Evolutionary conservation across 2,888 invertebrate genomes (phyloP).

Genomic region (Sturmia bella): DNA sequence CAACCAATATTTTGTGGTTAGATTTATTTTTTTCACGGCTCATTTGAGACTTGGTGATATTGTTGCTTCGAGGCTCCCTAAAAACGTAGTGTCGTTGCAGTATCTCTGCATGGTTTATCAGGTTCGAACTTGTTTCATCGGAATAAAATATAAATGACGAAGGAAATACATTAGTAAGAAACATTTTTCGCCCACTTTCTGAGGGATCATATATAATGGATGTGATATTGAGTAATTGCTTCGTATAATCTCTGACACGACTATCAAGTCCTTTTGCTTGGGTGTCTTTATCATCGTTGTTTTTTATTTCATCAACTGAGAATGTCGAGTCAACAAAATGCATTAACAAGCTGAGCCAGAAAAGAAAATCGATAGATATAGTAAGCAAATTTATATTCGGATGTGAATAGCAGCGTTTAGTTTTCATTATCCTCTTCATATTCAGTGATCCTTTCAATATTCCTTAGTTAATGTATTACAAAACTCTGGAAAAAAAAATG

Average conservation of each 20-base stretch:
- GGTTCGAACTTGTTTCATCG: conserved; percentile 55
- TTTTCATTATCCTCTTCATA: not conserved
- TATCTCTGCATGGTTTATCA: conserved; percentile 73
- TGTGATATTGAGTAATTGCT: conserved; percentile 34
- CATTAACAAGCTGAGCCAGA: not conserved
- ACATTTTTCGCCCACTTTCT: not conserved
- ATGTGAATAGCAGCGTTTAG: not conserved
- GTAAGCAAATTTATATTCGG: not conserved
- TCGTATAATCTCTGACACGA: conserved; percentile 22
- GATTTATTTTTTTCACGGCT: not conserved
- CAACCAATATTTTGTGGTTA: not conserved
- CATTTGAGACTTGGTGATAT: not conserved
- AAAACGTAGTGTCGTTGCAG: conserved; percentile 70
- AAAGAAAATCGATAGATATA: not conserved
- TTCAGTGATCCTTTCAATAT: too few relatives aligned
- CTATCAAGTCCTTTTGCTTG: not conserved
- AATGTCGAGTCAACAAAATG: conserved; percentile 1
- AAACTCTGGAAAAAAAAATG: too few relatives aligned
- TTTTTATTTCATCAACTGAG: conserved; percentile 1
- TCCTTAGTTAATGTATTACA: too few relatives aligned
- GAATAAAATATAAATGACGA: conserved; percentile 52
- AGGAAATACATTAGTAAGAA: conserved; percentile 20
- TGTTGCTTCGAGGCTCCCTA: conserved; percentile 1
- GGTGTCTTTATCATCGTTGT: not conserved
- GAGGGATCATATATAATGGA: not conserved